Evolutionary conservation across 2,888 invertebrate species (phyloP), one percentile per base, ranked within the genome.

Genomic region (Mamestra brassicae): DNA sequence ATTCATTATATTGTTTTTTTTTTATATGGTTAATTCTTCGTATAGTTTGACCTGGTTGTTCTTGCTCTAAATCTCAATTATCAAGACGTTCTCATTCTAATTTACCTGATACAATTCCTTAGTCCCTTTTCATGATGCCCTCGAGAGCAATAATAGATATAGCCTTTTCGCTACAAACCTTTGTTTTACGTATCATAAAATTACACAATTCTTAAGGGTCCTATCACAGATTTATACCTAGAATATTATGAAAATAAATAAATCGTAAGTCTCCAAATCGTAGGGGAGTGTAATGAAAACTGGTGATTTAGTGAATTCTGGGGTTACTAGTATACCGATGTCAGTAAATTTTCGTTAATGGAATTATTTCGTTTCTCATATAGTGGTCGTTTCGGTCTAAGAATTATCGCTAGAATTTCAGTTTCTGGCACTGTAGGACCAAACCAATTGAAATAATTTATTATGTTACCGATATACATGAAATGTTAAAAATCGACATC

Each of bases 221-320:
- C 73, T 78, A 78, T 80, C 73, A 71, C 70, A 38, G 80, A 74
- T 58, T 65, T 64, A 62, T 76, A 69, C 67, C 60, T 73, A 73
- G 73, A 74, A 75, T 57, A 75, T 85, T 77, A 80, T 81, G 76
- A 80, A 86, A 83, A 78, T 85, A 77, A 71, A 86, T 86, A 86
- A 86, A 85, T 86, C 73, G 67, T 58, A n/a, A 77, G 63, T 73
- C 80, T 67, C 78, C 74, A 86, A 84, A 83, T 87, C 85, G 78
- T 87, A 84, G 87, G 87, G 87, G 84, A 81, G 83, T 80, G 72
- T 87, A 89, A 89, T 89, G 88, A 87, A 90, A 87, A 81, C 85
- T 83, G 86, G 88, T 90, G 87, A 89, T 90, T 90, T 90, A 90
- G 85, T 86, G 84, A 79, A 86, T 83, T 64, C 74, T 75, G 80